These are phyloP conservation scores for Hymenopus coronatus DNA, from an alignment of 2,888 invertebrate genomes.

Conservation along the genomic window DNA sequence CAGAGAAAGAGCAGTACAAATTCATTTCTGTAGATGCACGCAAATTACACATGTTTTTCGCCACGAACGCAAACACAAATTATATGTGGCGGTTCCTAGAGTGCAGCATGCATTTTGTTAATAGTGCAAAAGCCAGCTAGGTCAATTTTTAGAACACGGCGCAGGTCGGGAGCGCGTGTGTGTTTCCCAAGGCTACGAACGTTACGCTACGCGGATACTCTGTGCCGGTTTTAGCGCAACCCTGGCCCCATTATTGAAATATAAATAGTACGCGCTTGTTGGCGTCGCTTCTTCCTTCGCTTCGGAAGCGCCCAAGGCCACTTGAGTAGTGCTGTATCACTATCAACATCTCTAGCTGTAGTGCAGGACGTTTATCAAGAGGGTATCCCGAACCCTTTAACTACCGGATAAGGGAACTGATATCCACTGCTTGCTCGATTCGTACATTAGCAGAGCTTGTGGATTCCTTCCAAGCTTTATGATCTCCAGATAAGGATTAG, in stretches of 20 bases:
- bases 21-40: too few species aligned
- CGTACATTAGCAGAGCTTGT: too few species aligned
- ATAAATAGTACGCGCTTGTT: not conserved
- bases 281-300: not conserved
- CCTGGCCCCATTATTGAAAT: constrained; percentile 5
- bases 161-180: not conserved
- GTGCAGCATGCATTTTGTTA: not conserved
- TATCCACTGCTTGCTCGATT: too few species aligned
- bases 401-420: too few species aligned
- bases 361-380: too few species aligned
- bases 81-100: not conserved
- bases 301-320: not conserved
- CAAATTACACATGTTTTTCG: not conserved
- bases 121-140: not conserved
- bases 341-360: not conserved
- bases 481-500: too few species aligned
- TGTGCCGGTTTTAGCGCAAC: constrained; percentile 1
- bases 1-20: too few species aligned
- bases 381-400: too few species aligned
- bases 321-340: too few species aligned
- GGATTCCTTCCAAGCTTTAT: too few species aligned
- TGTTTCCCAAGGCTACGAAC: not conserved
- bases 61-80: not conserved
- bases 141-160: not conserved
- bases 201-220: not conserved